phyloP scores from a whole-genome alignment of 2,113 vertebrate genomes.

The Acanthisitta chloris region DNA sequence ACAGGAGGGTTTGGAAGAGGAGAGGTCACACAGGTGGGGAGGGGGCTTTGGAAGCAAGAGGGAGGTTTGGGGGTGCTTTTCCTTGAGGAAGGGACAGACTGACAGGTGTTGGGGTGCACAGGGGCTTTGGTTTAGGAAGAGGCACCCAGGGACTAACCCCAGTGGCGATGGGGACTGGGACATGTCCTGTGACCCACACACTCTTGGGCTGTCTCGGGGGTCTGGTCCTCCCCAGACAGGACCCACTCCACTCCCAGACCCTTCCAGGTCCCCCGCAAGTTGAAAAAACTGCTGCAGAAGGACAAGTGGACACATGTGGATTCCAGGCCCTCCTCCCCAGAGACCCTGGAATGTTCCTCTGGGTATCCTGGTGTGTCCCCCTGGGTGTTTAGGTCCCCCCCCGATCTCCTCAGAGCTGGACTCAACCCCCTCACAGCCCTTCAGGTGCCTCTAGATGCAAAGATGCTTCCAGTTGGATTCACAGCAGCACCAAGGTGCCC shows the following conservation, averaged over 20 bases:
- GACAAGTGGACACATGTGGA: too few relatives aligned
- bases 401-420: neutral
- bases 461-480: neutral
- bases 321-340: neutral
- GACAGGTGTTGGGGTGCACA: neutral
- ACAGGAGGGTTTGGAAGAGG: neutral
- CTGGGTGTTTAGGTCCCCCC: rapidly evolving
- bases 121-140: rapidly evolving
- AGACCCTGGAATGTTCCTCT: neutral
- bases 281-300: neutral
- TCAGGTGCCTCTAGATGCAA: neutral
- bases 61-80: neutral
- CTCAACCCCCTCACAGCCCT: neutral
- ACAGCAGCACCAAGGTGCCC: neutral
- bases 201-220: neutral
- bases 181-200: neutral
- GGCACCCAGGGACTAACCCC: rapidly evolving
- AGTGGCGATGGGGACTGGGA: neutral
- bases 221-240: neutral
- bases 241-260: neutral
- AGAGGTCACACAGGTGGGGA: too few relatives aligned
- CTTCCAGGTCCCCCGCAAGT: rapidly evolving
- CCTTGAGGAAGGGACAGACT: neutral
- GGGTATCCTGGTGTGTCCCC: neutral
- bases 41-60: neutral